A percentile compares a stretch with the other conserved stretches of the same genome.
phyloP scores from a whole-genome alignment of 2,797 vertebrate genomes.

The Mus minutoides region DNA sequence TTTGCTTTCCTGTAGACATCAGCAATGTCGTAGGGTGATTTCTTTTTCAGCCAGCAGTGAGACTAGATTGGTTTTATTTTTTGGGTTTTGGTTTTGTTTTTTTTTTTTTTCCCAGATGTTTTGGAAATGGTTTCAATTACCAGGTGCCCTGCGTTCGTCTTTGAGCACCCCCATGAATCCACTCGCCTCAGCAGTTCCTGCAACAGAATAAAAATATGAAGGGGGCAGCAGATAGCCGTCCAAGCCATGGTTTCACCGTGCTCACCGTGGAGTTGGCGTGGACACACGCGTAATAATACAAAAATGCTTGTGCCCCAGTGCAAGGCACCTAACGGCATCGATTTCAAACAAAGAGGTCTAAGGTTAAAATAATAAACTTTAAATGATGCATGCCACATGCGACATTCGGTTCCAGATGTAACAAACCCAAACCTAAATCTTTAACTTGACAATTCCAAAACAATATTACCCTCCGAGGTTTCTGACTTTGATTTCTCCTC shows the following conservation, averaged over 20 bases:
- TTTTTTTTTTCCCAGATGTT: conserved; percentile 47
- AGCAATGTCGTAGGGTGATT: conserved; percentile 69
- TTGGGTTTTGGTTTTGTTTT: neutral
- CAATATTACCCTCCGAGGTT: conserved; percentile 65
- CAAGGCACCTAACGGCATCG: conserved; percentile 61
- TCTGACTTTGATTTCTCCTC: conserved; percentile 71
- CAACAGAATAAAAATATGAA: conserved; percentile 27
- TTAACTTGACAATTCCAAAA: conserved; percentile 78
- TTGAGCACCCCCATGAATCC: conserved; percentile 60
- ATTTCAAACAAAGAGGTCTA: conserved; percentile 71
- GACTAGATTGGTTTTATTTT: neutral
- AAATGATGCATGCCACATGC: conserved; percentile 69
- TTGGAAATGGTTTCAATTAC: conserved; percentile 80
- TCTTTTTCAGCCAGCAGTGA: conserved; percentile 73
- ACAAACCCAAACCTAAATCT: conserved; percentile 71
- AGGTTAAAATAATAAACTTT: conserved; percentile 79
- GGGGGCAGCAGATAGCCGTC: conserved; percentile 46
- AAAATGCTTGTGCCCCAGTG: conserved; percentile 62
- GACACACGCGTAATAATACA: neutral
- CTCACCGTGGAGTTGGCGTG: conserved; percentile 72
- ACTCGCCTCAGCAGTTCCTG: conserved; percentile 68
- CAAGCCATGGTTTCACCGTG: conserved; percentile 55
- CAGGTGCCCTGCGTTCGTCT: conserved; percentile 73
- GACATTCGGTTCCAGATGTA: conserved; percentile 66
- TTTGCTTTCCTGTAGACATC: conserved; percentile 74